A percentile compares a stretch with the other conserved stretches of the same genome.
phyloP scores from a whole-genome alignment of 2,888 invertebrate species.

The Miltochrista miniata region DNA sequence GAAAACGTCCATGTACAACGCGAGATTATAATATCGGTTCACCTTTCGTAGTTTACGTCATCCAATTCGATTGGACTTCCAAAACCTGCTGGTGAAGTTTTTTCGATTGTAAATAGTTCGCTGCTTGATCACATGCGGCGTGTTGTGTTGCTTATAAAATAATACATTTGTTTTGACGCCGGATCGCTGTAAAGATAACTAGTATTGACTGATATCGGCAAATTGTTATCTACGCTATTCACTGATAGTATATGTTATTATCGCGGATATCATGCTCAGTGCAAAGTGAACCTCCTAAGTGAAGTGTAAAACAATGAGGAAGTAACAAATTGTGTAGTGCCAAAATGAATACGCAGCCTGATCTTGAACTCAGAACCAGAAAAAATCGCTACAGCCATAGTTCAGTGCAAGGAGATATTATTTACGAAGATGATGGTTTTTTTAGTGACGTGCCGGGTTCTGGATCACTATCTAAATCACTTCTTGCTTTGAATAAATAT shows the following conservation, averaged over 20 bases:
- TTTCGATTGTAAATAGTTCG: constrained; percentile 71
- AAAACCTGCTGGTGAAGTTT: constrained; percentile 74
- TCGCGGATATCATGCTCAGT: constrained; percentile 58
- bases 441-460: constrained; percentile 67
- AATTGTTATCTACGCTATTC: constrained; percentile 55
- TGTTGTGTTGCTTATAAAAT: constrained; percentile 45
- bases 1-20: constrained; percentile 37
- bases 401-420: constrained; percentile 32
- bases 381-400: constrained; percentile 26
- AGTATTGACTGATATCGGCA: constrained; percentile 46
- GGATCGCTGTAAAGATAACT: constrained; percentile 12
- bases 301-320: constrained; percentile 47
- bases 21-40: constrained; percentile 48
- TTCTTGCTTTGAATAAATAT: constrained; percentile 71
- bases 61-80: constrained; percentile 57
- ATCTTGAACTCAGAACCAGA: constrained; percentile 33
- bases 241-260: constrained; percentile 51
- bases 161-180: constrained; percentile 36
- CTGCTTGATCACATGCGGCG: constrained; percentile 57
- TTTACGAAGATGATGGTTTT: constrained; percentile 68
- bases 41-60: constrained; percentile 65
- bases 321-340: constrained; percentile 24
- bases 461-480: constrained; percentile 68
- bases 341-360: constrained; percentile 48
- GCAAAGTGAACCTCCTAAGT: constrained; percentile 46